A percentile compares a stretch with the other conserved stretches of the same genome.
These are phyloP conservation scores for Mus minutoides DNA, from an alignment of 2,797 vertebrate species.

Conservation along the genomic window DNA sequence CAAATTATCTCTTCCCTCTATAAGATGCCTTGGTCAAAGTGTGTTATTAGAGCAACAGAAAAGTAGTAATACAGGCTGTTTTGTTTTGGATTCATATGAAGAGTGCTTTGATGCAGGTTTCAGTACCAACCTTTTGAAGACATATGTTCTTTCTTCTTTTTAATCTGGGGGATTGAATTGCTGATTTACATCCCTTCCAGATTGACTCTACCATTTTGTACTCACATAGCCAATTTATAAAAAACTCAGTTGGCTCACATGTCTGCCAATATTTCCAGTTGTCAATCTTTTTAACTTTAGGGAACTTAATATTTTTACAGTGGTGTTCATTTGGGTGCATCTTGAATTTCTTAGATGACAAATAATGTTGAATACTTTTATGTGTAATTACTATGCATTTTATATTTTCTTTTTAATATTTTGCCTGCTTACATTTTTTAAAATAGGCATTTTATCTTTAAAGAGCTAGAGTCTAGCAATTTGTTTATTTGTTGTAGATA, in stretches of 20 bases:
- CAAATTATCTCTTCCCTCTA: background rate
- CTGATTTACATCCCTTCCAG: background rate
- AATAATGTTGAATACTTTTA: background rate
- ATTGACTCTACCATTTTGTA: background rate
- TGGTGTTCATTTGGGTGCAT: background rate
- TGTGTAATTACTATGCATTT: background rate
- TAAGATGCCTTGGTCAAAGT: background rate
- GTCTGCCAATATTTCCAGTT: background rate
- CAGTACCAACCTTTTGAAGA: background rate
- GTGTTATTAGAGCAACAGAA: background rate
- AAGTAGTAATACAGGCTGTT: background rate
- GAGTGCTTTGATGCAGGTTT: background rate
- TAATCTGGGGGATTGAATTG: no score
- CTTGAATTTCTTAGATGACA: slow-evolving; percentile 9
- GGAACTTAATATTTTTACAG: background rate
- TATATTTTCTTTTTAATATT: slow-evolving; percentile 43
- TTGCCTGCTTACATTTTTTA: background rate
- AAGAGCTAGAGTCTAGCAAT: background rate
- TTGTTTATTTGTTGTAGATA: background rate
- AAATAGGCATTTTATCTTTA: slow-evolving; percentile 30
- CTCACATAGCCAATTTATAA: background rate
- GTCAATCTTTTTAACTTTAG: slow-evolving; percentile 29
- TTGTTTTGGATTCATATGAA: background rate
- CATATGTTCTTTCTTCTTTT: background rate
- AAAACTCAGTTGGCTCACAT: background rate